Percentiles rank a stretch among this genome's conserved stretches.
Evolutionary conservation across 2,113 vertebrate species (phyloP).

Genomic region (Cisticola juncidis): DNA sequence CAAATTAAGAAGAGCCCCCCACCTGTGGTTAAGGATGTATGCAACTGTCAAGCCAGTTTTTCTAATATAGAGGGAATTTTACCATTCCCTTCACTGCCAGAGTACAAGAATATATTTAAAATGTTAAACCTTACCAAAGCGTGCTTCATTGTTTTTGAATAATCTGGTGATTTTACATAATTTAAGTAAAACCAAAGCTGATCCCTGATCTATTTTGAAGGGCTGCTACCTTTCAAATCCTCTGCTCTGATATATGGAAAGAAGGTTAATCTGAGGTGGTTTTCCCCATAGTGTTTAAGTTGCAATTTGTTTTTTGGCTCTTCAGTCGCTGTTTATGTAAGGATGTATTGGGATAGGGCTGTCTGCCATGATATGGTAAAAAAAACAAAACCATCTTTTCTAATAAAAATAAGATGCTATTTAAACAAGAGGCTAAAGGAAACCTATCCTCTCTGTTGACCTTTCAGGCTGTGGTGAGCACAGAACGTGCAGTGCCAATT

Average conservation of each 20-base stretch:
- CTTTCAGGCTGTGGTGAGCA: slow-evolving; percentile 19
- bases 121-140: not conserved
- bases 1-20: slow-evolving; percentile 56
- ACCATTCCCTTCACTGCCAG: not conserved
- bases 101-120: not conserved
- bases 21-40: slow-evolving; percentile 34
- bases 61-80: not conserved
- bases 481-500: not conserved
- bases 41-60: not conserved
- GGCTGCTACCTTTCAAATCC: not conserved
- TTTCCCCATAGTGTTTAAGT: not conserved
- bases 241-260: not conserved
- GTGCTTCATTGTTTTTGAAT: not conserved
- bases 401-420: slow-evolving; percentile 48
- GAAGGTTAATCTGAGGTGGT: not conserved
- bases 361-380: slow-evolving; percentile 28
- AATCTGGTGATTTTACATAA: not conserved
- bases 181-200: slow-evolving; percentile 6
- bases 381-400: not conserved
- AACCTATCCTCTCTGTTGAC: slow-evolving; percentile 40
- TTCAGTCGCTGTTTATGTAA: not conserved
- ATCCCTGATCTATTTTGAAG: not conserved
- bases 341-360: slow-evolving; percentile 16
- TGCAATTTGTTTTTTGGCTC: slow-evolving; percentile 40
- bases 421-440: slow-evolving; percentile 30